These are phyloP conservation scores for Mobula birostris DNA, from an alignment of 2,113 vertebrate species.

Conservation along the genomic window DNA sequence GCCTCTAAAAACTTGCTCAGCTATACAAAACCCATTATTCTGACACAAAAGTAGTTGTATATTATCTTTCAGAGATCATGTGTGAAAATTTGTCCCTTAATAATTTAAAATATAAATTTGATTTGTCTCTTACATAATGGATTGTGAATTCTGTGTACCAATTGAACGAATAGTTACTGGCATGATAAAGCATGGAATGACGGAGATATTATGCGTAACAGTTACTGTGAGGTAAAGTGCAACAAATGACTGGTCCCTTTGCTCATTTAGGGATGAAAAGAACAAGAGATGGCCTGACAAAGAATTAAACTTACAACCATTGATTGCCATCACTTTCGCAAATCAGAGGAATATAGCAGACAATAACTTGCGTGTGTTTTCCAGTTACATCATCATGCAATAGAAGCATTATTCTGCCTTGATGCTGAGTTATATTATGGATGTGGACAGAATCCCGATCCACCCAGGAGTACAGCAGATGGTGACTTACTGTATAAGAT, in stretches of 20 bases:
- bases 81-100: not conserved
- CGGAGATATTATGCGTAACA: not conserved
- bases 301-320: not conserved
- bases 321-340: not conserved
- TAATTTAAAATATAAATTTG: conserved; percentile 8
- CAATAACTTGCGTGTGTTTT: not conserved
- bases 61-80: conserved; percentile 9
- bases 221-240: not conserved
- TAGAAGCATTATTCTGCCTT: not conserved
- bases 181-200: not conserved
- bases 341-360: not conserved
- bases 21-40: not conserved
- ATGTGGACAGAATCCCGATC: not conserved
- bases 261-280: not conserved
- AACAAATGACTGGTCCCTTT: not conserved
- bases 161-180: not conserved
- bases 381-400: not conserved
- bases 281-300: not conserved
- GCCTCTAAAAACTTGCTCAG: not conserved
- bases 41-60: not conserved
- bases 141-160: not conserved
- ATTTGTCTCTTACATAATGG: not conserved
- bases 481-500: not conserved
- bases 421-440: not conserved
- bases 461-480: not conserved